These are phyloP conservation scores for Equus przewalskii DNA, from an alignment of 2,113 vertebrate species.

Conservation along the genomic window DNA sequence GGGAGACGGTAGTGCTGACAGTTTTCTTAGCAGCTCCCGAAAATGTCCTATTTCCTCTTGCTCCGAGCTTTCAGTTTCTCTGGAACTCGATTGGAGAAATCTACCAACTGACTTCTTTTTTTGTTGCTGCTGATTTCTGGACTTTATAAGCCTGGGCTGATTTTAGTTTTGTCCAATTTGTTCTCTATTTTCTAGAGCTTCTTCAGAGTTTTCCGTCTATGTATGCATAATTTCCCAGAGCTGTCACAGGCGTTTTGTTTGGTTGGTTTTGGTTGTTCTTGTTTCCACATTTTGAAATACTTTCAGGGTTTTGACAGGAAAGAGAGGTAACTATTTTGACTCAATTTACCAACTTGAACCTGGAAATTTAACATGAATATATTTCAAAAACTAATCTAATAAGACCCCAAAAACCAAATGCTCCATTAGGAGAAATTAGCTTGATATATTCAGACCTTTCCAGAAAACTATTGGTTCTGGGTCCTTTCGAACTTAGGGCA, in stretches of 20 bases:
- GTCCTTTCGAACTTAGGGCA: constrained; percentile 64
- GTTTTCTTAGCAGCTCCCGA: background rate
- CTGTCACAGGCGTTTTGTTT: background rate
- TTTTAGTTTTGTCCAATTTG: background rate
- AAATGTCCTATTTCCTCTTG: background rate
- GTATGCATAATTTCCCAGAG: background rate
- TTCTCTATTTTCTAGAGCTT: constrained; percentile 43
- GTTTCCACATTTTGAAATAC: background rate
- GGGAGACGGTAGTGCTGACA: background rate
- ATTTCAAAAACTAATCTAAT: constrained; percentile 52
- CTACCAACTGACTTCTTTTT: background rate
- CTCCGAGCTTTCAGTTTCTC: background rate
- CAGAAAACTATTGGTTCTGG: constrained; percentile 51
- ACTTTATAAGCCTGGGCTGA: background rate
- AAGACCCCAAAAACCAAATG: constrained; percentile 6
- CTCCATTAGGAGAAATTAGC: constrained; percentile 63
- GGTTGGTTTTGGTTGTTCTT: background rate
- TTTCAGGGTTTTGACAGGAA: background rate
- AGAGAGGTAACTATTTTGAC: background rate
- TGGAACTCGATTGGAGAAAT: constrained; percentile 19
- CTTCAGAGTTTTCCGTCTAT: background rate
- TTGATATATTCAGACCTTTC: constrained; percentile 52
- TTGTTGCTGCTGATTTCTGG: background rate
- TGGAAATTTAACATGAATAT: constrained; percentile 49
- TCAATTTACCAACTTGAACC: constrained; percentile 8